A percentile compares a stretch with the other conserved stretches of the same genome.
Conservation (phyloP, 2,888 invertebrate species). For the Dicranocentrus wangi region DNA sequence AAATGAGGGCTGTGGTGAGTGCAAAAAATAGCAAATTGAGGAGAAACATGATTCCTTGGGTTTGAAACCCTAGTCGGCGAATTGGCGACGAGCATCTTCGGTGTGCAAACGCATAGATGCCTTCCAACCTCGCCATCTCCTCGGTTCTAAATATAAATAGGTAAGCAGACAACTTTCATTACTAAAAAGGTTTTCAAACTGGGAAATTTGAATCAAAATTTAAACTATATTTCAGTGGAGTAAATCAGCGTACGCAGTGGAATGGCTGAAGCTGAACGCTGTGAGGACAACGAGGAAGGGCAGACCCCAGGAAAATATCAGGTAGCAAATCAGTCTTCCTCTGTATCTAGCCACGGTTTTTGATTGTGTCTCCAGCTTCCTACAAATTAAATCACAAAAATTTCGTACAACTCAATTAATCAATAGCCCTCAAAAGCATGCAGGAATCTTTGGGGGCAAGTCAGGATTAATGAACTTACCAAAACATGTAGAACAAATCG, state of each 20-base stretch:
- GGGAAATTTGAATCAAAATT: too few relatives aligned
- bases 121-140: constrained; percentile 51
- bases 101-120: constrained; percentile 63
- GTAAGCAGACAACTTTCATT: neutral
- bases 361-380: constrained; percentile 64
- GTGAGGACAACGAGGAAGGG: constrained; percentile 47
- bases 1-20: constrained; percentile 62
- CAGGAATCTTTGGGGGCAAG: too few relatives aligned
- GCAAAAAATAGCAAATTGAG: constrained; percentile 58
- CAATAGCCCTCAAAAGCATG: constrained; percentile 63
- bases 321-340: constrained; percentile 38
- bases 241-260: constrained; percentile 51
- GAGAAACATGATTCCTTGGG: constrained; percentile 65
- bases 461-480: too few relatives aligned
- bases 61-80: constrained; percentile 63
- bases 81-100: constrained; percentile 67
- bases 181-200: neutral
- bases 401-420: neutral
- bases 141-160: constrained; percentile 24
- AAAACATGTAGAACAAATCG: constrained; percentile 68
- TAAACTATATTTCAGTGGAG: too few relatives aligned
- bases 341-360: constrained; percentile 53
- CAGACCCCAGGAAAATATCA: constrained; percentile 59
- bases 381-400: constrained; percentile 8
- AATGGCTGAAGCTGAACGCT: constrained; percentile 44